Percentiles rank a stretch among this genome's conserved stretches.
Evolutionary conservation across 2,113 vertebrate genomes (phyloP).

Genomic region (Trachemys scripta): DNA sequence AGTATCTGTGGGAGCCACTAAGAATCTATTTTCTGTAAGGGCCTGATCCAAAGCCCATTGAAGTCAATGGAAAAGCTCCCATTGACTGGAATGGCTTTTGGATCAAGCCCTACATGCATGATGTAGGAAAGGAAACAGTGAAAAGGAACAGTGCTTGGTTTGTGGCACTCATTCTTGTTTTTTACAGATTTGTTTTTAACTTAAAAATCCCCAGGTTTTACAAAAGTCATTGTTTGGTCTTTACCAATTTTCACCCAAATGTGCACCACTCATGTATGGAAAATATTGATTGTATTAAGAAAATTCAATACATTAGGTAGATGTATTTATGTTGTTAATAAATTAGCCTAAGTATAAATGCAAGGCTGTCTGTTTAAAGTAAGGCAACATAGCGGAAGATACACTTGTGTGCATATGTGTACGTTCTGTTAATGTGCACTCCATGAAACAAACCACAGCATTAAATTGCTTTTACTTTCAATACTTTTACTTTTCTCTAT

Average conservation of each 20-base stretch:
- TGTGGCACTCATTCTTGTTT: neutral
- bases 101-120: neutral
- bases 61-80: conserved; percentile 12
- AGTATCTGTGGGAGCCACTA: too few relatives aligned
- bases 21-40: neutral
- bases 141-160: neutral
- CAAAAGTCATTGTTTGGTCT: neutral
- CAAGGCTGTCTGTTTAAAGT: neutral
- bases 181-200: neutral
- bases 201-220: neutral
- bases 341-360: neutral
- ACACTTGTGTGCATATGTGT: too few relatives aligned
- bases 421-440: too few relatives aligned
- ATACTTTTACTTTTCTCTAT: too few relatives aligned
- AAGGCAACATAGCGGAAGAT: neutral
- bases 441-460: too few relatives aligned
- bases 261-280: neutral
- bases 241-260: neutral
- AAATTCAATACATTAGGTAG: neutral
- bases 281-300: too few relatives aligned
- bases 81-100: neutral
- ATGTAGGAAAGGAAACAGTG: neutral
- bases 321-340: neutral
- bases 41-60: neutral
- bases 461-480: too few relatives aligned